phyloP scores from a whole-genome alignment of 2,797 vertebrate genomes.

The Microctenopoma steveboyesi region DNA sequence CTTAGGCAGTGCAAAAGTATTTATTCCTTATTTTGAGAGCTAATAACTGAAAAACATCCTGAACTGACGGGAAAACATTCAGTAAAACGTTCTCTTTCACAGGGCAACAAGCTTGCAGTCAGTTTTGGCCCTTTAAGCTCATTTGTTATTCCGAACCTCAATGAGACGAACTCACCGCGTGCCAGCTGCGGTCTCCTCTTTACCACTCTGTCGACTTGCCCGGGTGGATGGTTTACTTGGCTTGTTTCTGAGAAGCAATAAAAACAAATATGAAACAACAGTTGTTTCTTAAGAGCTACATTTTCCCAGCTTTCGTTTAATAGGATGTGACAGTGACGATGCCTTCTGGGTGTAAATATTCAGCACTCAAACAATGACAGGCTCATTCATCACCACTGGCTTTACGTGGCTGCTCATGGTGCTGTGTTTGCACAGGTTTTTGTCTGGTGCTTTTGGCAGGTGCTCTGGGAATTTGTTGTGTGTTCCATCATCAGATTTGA shows the following conservation, averaged over 20 bases:
- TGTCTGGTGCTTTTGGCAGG: neutral
- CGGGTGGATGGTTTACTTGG: conserved; percentile 90
- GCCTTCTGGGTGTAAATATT: conserved; percentile 30
- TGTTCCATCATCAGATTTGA: neutral
- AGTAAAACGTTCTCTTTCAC: conserved; percentile 63
- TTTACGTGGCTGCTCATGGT: neutral
- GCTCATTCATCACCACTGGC: conserved; percentile 20
- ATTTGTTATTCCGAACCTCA: conserved; percentile 46
- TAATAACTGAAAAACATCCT: conserved; percentile 50
- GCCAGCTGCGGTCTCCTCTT: conserved; percentile 80
- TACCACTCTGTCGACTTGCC: conserved; percentile 87
- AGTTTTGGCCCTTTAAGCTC: conserved; percentile 40
- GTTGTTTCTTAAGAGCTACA: conserved; percentile 47
- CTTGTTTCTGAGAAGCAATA: conserved; percentile 86
- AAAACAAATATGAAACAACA: conserved; percentile 64
- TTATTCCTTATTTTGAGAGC: conserved; percentile 40
- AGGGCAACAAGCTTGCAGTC: conserved; percentile 21
- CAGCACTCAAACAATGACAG: conserved; percentile 18
- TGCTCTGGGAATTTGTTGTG: neutral
- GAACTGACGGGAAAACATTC: conserved; percentile 54
- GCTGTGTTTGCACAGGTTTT: neutral
- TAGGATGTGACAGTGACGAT: conserved; percentile 41
- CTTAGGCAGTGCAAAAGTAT: conserved; percentile 6
- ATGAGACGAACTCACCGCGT: conserved; percentile 78
- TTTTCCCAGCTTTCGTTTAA: conserved; percentile 38